phyloP scores from a whole-genome alignment of 2,113 vertebrate species.

The Eira barbara region DNA sequence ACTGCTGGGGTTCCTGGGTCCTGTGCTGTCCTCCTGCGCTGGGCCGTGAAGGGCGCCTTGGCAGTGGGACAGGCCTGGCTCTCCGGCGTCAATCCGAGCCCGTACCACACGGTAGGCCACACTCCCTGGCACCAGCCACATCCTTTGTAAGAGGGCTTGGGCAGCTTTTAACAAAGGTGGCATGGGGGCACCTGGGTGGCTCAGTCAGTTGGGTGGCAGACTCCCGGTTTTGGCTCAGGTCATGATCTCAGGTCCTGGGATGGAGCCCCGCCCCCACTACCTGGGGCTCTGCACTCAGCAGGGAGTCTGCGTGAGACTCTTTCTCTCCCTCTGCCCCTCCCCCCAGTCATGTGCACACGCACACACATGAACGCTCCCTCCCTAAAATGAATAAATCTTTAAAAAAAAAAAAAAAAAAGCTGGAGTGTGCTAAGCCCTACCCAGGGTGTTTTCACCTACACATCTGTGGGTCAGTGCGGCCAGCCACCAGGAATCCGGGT shows the following conservation, averaged over 20 bases:
- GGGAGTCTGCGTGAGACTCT: neutral
- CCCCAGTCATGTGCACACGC: neutral
- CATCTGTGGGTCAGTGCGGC: neutral
- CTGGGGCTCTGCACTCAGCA: neutral
- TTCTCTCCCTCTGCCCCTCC: neutral
- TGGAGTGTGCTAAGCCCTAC: neutral
- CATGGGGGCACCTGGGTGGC: neutral
- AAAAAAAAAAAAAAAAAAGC: neutral
- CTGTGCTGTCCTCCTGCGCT: neutral
- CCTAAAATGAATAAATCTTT: neutral
- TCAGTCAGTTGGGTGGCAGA: neutral
- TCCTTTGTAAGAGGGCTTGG: neutral
- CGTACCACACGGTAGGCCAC: fast-evolving
- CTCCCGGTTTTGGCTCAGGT: neutral
- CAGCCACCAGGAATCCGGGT: neutral
- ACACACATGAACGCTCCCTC: neutral
- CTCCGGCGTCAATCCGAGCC: neutral
- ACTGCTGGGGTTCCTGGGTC: neutral
- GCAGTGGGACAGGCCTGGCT: neutral
- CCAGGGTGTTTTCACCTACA: neutral
- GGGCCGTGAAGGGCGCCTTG: neutral
- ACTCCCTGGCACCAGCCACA: neutral
- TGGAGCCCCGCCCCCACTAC: neutral
- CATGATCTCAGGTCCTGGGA: neutral
- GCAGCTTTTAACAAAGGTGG: constrained; percentile 14